Conservation (phyloP, 2,113 vertebrate genomes). For the Sinocyclocheilus anophthalmus region DNA sequence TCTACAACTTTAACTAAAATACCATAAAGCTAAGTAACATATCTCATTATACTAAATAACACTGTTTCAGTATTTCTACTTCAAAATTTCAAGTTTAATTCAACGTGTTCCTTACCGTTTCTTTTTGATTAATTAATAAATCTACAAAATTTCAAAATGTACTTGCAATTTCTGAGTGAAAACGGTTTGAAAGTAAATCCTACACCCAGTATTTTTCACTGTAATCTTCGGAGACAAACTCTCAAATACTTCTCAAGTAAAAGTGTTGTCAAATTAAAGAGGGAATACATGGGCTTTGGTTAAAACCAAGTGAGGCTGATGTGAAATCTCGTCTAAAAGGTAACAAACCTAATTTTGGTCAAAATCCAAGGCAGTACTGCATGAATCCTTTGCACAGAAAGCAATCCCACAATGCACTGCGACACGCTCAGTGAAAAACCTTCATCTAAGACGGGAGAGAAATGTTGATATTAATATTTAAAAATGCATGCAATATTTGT, state of each 20-base stretch:
- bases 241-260: not conserved
- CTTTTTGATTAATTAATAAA: not conserved
- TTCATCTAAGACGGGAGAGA: not conserved
- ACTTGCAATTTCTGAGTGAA: not conserved
- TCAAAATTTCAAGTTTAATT: no score
- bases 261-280: not conserved
- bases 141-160: not conserved
- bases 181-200: not conserved
- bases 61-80: no score
- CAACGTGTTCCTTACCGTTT: not conserved
- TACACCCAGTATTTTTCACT: not conserved
- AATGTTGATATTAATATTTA: not conserved
- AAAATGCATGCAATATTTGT: not conserved
- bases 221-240: not conserved
- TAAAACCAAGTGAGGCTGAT: not conserved
- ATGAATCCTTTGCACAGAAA: not conserved
- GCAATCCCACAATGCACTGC: not conserved
- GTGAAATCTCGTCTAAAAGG: not conserved
- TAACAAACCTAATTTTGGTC: not conserved
- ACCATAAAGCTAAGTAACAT: no score
- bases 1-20: not conserved
- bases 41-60: no score
- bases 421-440: not conserved
- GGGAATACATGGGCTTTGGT: not conserved
- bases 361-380: not conserved